A percentile compares a stretch with the other conserved stretches of the same genome.
Conservation (phyloP, 2,797 vertebrate species). For the Tangara arthus region DNA sequence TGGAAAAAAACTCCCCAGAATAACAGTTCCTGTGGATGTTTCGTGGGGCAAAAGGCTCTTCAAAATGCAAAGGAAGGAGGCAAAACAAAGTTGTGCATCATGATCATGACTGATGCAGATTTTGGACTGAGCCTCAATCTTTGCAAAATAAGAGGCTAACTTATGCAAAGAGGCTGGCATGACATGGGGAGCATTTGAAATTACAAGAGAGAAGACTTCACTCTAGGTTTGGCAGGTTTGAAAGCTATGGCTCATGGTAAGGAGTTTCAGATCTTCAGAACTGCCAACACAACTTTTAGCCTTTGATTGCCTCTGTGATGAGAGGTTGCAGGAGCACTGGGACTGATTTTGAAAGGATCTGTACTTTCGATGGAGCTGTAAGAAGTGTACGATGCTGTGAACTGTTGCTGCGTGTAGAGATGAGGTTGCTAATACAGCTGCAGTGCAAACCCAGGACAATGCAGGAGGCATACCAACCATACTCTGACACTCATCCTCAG, state of each 20-base stretch:
- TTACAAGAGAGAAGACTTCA: background rate
- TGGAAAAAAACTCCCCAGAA: background rate
- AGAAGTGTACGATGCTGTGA: background rate
- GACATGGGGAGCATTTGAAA: background rate
- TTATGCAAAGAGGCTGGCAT: background rate
- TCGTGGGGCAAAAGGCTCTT: background rate
- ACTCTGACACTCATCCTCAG: background rate
- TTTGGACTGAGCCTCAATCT: background rate
- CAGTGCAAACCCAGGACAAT: background rate
- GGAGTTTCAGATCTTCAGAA: background rate
- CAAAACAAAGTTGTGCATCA: background rate
- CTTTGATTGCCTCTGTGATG: background rate
- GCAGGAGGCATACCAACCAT: background rate
- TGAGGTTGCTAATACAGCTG: background rate
- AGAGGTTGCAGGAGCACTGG: background rate
- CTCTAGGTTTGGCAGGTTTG: background rate
- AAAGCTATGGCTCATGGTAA: fast-evolving
- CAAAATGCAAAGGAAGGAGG: background rate
- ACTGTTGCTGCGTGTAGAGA: background rate
- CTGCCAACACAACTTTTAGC: background rate
- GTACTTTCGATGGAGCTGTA: background rate
- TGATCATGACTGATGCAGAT: background rate
- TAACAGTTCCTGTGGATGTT: background rate
- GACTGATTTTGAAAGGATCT: background rate
- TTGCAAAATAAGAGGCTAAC: background rate